These are phyloP conservation scores for western clawed frog (Xenopus tropicalis) DNA, from an alignment of 2,113 vertebrate genomes.

Conservation along the genomic window DNA sequence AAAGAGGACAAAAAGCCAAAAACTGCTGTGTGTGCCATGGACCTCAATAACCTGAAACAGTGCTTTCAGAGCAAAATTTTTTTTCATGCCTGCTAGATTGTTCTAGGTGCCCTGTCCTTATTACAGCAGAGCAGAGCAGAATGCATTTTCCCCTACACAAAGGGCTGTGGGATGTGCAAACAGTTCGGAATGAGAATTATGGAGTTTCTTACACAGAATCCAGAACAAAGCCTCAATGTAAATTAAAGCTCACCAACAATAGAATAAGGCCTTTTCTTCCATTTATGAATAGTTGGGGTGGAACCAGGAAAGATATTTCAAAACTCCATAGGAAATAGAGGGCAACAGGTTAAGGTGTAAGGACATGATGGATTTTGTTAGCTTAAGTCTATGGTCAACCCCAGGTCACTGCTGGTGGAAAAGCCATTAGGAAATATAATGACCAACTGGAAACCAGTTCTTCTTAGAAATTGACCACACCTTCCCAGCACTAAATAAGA, in stretches of 20 bases:
- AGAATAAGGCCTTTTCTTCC: not conserved
- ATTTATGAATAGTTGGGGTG: not conserved
- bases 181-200: too few relatives aligned
- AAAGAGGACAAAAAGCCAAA: too few relatives aligned
- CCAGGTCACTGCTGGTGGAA: not conserved
- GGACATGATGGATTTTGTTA: not conserved
- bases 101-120: too few relatives aligned
- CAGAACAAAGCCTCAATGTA: too few relatives aligned
- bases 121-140: too few relatives aligned
- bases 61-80: too few relatives aligned
- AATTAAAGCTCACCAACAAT: too few relatives aligned
- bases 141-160: too few relatives aligned
- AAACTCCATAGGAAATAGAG: not conserved
- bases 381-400: not conserved
- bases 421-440: not conserved
- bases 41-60: too few relatives aligned
- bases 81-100: too few relatives aligned
- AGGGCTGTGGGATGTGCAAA: too few relatives aligned
- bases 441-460: not conserved
- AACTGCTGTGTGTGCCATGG: not conserved
- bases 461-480: not conserved
- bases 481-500: not conserved
- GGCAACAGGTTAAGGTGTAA: not conserved
- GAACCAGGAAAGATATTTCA: not conserved
- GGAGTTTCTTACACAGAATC: too few relatives aligned